Evolutionary conservation across 2,888 invertebrate species (phyloP), one percentile per base, ranked within the genome.

Genomic region (Drosophila neonasuta): DNA sequence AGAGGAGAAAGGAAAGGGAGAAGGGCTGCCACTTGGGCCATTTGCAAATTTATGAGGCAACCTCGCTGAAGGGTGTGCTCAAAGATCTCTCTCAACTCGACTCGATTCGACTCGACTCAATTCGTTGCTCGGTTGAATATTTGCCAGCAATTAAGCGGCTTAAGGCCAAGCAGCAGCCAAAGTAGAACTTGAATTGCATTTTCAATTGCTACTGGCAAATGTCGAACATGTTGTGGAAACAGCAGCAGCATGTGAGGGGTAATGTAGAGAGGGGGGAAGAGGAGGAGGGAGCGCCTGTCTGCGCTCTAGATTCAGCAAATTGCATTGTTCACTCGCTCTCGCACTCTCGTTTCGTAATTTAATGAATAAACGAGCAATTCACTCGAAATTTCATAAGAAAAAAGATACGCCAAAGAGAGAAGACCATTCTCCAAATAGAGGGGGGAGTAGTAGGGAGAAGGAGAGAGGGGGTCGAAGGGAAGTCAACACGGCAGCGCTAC

Each of bases 61-160:
- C 48, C 41, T 24, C 48, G 11, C 9, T 13, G 39, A 7, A 32
- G 41, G 9, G 11, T 46, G 29, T 56, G 17, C 44, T 58, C 59
- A 30, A 71, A 64, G 57, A 51, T 32, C 61, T 68, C 34, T 36
- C 32, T 32, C 32, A 1, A 32, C 32, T 32, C 32, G 30, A 9
- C 30, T 30, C 30, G 30, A 30, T 2, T 34, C 39, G 15, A 15
- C 39, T 41, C 39, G 24, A 13, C 39, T 41, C 39, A 13, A 13
- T 52, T 11, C 52, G 9, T 9, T 24, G 30, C 30, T 46, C 13
- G n/a, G n/a, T 30, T 46, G 48, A 48, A 34, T 65, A 70, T 70
- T 73, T 80, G 73, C 52, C 65, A 71, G 73, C 80, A 80, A 83
- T 82, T 80, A 80, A 80, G 83, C 80, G 49, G 68, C 80, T 80